phyloP scores from a whole-genome alignment of 2,113 vertebrate species.

The Fulmarus glacialis region DNA sequence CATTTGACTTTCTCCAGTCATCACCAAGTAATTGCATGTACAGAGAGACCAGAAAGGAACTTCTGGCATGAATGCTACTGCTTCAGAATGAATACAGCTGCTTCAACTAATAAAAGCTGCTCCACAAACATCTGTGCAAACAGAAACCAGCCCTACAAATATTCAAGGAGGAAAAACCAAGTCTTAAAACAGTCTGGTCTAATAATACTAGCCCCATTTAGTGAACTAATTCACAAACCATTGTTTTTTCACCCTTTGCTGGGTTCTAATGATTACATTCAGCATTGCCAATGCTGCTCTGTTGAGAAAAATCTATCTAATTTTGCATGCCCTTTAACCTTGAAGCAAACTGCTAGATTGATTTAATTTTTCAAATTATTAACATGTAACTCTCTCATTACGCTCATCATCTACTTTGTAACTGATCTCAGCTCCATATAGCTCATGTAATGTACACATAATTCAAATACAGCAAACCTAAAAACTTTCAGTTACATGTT shows the following conservation, averaged over 20 bases:
- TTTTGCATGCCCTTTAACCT: neutral
- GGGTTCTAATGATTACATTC: neutral
- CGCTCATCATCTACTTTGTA: neutral
- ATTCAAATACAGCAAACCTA: neutral
- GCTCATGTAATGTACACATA: neutral
- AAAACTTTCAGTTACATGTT: neutral
- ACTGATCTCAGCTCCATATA: neutral
- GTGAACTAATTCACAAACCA: neutral
- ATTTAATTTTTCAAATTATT: neutral
- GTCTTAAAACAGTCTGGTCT: neutral
- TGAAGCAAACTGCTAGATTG: neutral
- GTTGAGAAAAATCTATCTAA: neutral
- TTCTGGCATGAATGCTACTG: neutral
- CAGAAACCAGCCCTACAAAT: neutral
- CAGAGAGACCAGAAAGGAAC: neutral
- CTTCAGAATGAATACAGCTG: neutral
- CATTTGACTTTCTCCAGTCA: neutral
- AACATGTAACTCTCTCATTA: neutral
- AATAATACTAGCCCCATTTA: neutral
- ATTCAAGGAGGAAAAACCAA: neutral
- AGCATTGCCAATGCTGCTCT: neutral
- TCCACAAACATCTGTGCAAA: neutral
- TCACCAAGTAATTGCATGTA: neutral
- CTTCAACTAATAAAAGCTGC: neutral
- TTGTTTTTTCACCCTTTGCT: neutral